Evolutionary conservation across 2,888 invertebrate species (phyloP).

Genomic region (Cheilosia urbana): DNA sequence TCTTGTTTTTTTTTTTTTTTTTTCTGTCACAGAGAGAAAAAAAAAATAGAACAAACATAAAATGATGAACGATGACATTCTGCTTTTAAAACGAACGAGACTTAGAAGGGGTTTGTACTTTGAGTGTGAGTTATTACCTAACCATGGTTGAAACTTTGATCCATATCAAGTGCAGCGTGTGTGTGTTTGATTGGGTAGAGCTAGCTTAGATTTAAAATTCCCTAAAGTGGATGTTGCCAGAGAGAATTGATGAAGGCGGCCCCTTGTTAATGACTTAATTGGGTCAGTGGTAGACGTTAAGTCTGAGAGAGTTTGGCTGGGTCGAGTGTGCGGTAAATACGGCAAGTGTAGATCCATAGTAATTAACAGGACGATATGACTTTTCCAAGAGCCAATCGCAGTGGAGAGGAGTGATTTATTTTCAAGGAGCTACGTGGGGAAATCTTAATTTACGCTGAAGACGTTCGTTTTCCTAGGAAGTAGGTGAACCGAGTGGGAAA

Average conservation of each 20-base stretch:
- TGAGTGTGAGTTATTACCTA: conserved; percentile 52
- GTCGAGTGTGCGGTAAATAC: conserved; percentile 2
- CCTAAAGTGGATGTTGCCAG: conserved; percentile 48
- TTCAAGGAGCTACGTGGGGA: not conserved
- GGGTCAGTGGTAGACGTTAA: conserved; percentile 46
- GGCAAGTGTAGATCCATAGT: conserved; percentile 45
- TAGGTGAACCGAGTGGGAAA: no score
- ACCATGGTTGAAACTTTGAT: conserved; percentile 30
- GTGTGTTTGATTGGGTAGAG: not conserved
- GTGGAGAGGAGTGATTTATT: not conserved
- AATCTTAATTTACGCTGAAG: no score
- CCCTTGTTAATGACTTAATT: conserved; percentile 56
- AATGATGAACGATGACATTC: conserved; percentile 61
- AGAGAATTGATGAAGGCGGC: conserved; percentile 34
- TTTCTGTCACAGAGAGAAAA: not conserved
- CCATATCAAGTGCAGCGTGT: conserved; percentile 20
- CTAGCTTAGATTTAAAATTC: conserved; percentile 38
- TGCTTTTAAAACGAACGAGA: conserved; percentile 11
- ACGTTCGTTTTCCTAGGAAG: no score
- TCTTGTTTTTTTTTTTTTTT: not conserved
- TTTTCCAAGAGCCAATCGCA: not conserved
- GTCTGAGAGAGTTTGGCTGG: conserved; percentile 1
- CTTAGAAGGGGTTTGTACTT: conserved; percentile 15
- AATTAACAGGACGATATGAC: conserved; percentile 42
- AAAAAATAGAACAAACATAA: not conserved